A percentile compares a stretch with the other conserved stretches of the same genome.
phyloP scores from a whole-genome alignment of 2,113 vertebrate species.

The Vanacampus margaritifer region DNA sequence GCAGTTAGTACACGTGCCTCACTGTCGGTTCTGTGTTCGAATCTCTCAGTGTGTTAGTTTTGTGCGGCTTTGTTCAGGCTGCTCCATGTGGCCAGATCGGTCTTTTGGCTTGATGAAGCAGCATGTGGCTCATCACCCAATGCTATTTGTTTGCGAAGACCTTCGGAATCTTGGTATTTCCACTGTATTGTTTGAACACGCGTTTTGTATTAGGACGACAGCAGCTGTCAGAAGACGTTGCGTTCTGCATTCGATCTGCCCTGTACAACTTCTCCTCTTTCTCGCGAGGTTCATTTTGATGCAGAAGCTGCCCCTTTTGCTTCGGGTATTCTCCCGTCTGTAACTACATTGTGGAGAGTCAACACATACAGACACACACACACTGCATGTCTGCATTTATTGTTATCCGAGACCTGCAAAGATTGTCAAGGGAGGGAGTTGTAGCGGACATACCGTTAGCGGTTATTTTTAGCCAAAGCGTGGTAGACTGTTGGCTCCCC shows the following conservation, averaged over 20 bases:
- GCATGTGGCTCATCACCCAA: background rate
- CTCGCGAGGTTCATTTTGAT: background rate
- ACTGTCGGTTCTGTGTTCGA: background rate
- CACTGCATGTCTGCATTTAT: conserved; percentile 14
- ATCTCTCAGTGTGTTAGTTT: background rate
- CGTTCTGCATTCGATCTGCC: background rate
- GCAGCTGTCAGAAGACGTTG: background rate
- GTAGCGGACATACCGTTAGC: conserved; percentile 17
- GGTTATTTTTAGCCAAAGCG: conserved; percentile 58
- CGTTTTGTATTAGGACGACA: background rate
- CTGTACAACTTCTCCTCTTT: background rate
- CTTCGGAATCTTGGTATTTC: no score
- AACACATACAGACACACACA: background rate
- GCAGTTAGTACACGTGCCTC: background rate
- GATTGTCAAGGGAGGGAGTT: conserved; percentile 7
- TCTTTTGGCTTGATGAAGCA: background rate
- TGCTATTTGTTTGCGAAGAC: background rate
- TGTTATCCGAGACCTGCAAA: conserved; percentile 44
- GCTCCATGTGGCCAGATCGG: background rate
- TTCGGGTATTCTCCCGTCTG: background rate
- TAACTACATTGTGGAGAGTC: background rate
- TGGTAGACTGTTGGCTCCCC: conserved; percentile 22
- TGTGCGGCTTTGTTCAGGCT: background rate
- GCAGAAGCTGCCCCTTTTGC: background rate
- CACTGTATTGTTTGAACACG: background rate